Percentiles rank a stretch among this genome's conserved stretches.
phyloP scores from a whole-genome alignment of 2,888 invertebrate genomes.

The Oasisia sp. region DNA sequence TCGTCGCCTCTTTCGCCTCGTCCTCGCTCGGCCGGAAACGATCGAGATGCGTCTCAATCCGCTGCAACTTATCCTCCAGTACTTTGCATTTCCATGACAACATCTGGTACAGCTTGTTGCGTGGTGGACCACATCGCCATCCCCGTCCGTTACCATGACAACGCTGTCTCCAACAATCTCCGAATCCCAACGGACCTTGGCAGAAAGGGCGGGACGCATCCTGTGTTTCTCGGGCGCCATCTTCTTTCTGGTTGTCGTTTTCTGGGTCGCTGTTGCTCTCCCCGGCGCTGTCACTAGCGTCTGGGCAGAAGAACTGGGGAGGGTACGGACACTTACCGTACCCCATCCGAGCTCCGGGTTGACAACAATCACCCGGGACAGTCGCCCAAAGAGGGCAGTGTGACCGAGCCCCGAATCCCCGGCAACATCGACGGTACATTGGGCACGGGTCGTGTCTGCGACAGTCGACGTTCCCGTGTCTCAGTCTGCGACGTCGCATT shows the following conservation, averaged over 20 bases:
- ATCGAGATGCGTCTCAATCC: not conserved
- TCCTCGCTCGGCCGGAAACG: not conserved
- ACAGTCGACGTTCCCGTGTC: not conserved
- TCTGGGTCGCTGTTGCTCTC: not conserved
- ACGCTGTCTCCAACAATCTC: not conserved
- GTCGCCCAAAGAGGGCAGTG: not conserved
- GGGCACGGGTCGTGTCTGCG: not conserved
- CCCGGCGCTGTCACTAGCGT: not conserved
- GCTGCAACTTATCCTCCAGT: not conserved
- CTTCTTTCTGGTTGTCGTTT: not conserved
- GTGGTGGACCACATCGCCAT: not conserved
- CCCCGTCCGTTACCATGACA: not conserved
- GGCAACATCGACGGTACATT: constrained; percentile 3
- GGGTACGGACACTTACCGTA: not conserved
- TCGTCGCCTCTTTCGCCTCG: not conserved
- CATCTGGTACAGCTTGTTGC: not conserved
- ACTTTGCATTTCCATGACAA: not conserved
- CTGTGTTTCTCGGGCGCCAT: not conserved
- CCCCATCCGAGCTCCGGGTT: not conserved
- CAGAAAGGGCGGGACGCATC: not conserved
- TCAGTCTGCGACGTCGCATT: not conserved
- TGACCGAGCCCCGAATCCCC: not conserved
- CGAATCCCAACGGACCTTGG: not conserved
- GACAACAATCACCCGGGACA: not conserved
- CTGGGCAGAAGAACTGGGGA: not conserved